Evolutionary conservation across 2,113 vertebrate species (phyloP), one percentile per base, ranked within the genome.

Genomic region (Bolborhynchus lineola): DNA sequence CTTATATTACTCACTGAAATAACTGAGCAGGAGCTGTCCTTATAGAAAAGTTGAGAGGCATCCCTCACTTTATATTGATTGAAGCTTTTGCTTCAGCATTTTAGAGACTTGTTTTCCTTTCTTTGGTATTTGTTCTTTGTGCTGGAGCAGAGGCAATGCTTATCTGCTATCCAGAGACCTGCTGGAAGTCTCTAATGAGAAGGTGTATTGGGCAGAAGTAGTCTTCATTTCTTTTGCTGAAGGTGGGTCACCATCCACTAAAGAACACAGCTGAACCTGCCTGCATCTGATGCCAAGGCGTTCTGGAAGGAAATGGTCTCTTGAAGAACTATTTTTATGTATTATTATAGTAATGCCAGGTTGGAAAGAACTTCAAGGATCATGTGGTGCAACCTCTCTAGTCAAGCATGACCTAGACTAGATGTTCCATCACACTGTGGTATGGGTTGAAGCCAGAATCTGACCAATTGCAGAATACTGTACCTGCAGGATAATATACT

Each of bases 231-330:
- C 59, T 74, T 4, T 77, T 72, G 44, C 26, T 69, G 35, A 65
- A 76, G 42, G 15, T 53, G 50, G n/a, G 28, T 47, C 62, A 39
- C 52, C 82, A 2, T 41, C 31, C 25, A 31, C 10, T 68, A 33
- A 70, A 39, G 21, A 76, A 14, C 20, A 26, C 6, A 50, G 12
- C n/a, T 67, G 28, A 57, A 7, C 53, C 46, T 59, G 42, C 44
- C 79, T 83, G 71, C 28, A 29, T 68, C 16, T 64, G 23, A 42
- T 60, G 3, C 25, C 24, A 44, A 53, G 55, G 25, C n/a, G 39
- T 52, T 81, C 46, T 49, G 18, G 10, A 37, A 41, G 19, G 19
- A 62, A 86, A 8, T 0, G 0, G 24, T 64, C 5, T 11, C 71
- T 72, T 37, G 29, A 69, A 65, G n/a, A 65, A 35, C 1, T 19